Conservation (phyloP, 2,113 vertebrate genomes). For the Nibea coibor region DNA sequence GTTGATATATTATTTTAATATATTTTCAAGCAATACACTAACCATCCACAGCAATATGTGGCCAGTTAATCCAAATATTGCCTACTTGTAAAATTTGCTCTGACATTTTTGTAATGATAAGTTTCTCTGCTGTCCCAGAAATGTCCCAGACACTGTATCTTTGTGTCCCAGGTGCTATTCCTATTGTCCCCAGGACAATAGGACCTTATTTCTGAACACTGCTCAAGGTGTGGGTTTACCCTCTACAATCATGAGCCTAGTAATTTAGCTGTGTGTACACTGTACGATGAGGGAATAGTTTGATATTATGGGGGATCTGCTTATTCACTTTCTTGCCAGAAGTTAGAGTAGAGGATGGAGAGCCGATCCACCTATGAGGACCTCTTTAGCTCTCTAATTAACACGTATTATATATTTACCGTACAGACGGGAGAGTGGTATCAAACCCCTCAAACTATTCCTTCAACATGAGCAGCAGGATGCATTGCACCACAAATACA, state of each 20-base stretch:
- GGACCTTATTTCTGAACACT: too few relatives aligned
- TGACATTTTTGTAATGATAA: too few relatives aligned
- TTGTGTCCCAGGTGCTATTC: too few relatives aligned
- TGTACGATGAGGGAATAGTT: not conserved
- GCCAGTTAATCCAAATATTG: too few relatives aligned
- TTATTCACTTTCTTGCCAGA: not conserved
- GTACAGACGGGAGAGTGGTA: not conserved
- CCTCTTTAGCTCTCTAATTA: not conserved
- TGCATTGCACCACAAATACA: not conserved
- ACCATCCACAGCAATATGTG: too few relatives aligned
- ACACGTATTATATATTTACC: too few relatives aligned
- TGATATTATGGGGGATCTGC: constrained; percentile 4
- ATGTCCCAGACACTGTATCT: too few relatives aligned
- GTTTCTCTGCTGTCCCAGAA: too few relatives aligned
- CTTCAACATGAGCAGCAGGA: not conserved
- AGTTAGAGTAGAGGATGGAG: not conserved
- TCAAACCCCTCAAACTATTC: not conserved
- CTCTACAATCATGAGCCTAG: not conserved
- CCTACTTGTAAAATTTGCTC: too few relatives aligned
- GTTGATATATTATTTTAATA: too few relatives aligned
- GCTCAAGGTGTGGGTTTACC: constrained; percentile 14
- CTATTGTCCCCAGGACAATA: too few relatives aligned
- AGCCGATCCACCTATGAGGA: not conserved
- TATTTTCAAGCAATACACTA: too few relatives aligned
- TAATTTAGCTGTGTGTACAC: not conserved